A percentile compares a stretch with the other conserved stretches of the same genome.
These are phyloP conservation scores for Azemiops feae DNA, from an alignment of 2,113 vertebrate genomes.

Conservation along the genomic window DNA sequence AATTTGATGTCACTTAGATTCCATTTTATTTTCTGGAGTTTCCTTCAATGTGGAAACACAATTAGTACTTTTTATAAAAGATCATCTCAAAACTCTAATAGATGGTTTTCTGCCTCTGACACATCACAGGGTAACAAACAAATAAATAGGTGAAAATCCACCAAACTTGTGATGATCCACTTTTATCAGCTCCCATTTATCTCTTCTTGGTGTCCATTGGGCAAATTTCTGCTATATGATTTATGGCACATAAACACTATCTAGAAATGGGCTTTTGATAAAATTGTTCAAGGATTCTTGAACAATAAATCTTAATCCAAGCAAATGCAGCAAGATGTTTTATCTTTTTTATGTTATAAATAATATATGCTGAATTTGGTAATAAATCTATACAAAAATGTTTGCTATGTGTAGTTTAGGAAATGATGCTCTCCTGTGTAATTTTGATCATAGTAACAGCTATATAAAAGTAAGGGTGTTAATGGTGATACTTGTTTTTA, in stretches of 20 bases:
- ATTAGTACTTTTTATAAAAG: constrained; percentile 81
- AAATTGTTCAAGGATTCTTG: constrained; percentile 99
- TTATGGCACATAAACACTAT: constrained; percentile 98
- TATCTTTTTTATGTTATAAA: constrained; percentile 95
- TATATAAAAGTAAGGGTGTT: constrained; percentile 61
- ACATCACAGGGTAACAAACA: constrained; percentile 75
- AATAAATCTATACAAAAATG: constrained; percentile 92
- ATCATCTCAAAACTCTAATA: constrained; percentile 87
- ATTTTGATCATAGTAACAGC: constrained; percentile 63
- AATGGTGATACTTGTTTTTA: constrained; percentile 60
- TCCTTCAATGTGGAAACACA: constrained; percentile 75
- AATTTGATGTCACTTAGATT: constrained; percentile 70
- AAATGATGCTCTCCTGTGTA: constrained; percentile 75
- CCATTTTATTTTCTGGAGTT: constrained; percentile 77
- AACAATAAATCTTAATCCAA: constrained; percentile 99
- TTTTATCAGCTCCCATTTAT: constrained; percentile 96
- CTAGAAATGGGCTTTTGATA: constrained; percentile 99
- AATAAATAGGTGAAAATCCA: constrained; percentile 66
- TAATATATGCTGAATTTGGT: constrained; percentile 88
- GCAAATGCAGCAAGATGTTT: constrained; percentile 92
- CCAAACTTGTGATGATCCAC: constrained; percentile 90
- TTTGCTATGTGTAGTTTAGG: constrained; percentile 81
- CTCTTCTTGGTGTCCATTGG: constrained; percentile 94
- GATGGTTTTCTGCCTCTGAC: constrained; percentile 85
- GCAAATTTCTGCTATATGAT: constrained; percentile 94